Percentiles rank a stretch among this genome's conserved stretches.
Conservation (phyloP, 2,797 vertebrate species). For the Chrysocyon brachyurus region DNA sequence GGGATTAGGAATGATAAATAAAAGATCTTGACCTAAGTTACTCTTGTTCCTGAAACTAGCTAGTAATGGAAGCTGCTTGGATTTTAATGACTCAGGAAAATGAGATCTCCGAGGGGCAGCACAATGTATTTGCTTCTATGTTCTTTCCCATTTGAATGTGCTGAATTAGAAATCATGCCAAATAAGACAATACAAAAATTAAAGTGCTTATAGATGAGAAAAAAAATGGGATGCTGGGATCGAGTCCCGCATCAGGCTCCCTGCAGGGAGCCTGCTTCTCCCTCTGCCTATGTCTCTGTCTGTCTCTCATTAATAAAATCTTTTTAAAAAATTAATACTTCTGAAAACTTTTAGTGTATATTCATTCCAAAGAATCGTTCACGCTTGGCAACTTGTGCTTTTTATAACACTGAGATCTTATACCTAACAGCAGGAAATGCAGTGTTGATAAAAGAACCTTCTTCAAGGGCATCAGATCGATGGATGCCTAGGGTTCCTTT, state of each 20-base stretch:
- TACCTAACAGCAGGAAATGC: neutral
- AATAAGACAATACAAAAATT: neutral
- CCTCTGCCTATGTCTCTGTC: too few species aligned
- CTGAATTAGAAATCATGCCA: constrained; percentile 20
- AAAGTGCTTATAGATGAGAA: neutral
- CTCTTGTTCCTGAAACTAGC: neutral
- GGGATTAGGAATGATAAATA: neutral
- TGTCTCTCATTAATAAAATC: too few species aligned
- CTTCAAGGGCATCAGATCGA: neutral
- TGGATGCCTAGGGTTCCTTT: neutral
- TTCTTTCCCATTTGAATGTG: neutral
- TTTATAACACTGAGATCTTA: neutral
- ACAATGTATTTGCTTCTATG: neutral
- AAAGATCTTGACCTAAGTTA: neutral
- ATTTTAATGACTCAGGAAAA: neutral
- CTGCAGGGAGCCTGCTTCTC: too few species aligned
- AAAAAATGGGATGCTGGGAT: too few species aligned
- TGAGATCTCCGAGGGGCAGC: neutral
- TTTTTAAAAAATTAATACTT: neutral
- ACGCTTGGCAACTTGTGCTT: neutral
- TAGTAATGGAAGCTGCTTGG: neutral
- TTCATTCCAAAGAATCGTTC: neutral
- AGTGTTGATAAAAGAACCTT: neutral
- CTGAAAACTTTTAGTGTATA: neutral
- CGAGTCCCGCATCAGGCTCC: too few species aligned